Base-by-base conservation (phyloP, 2,797 vertebrate species). In the Rhodeus uyekii region DNA sequence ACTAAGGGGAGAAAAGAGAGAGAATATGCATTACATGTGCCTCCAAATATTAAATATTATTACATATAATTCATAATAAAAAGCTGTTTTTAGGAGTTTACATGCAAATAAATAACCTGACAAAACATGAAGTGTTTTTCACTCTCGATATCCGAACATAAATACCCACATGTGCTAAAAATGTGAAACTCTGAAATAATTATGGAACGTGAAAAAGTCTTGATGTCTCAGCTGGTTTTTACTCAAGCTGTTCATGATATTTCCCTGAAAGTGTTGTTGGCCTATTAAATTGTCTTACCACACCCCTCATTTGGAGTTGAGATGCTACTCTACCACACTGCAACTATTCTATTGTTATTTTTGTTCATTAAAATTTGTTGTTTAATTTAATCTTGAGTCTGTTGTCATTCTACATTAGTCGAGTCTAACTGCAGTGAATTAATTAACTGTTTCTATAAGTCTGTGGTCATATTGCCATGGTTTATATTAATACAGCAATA, bases 281-380 rank as follows among this genome's bases (percentile, higher is more conserved):
- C 19, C n/a, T 72, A 19, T 42, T 76, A 60, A 60, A n/a, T n/a
- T n/a, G n/a, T n/a, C n/a, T n/a, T n/a, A n/a, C n/a, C n/a, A n/a
- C n/a, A n/a, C n/a, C n/a, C n/a, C 53, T 60, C 36, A 74, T 60
- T 60, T 76, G 22, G 22, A 27, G 72, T 39, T 42, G 8, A 27
- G 36, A 29, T 75, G 34, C 34, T 36, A 18, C 13, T 58, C n/a
- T 39, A 12, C 8, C 34, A 38, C 46, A 36, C 32, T 16, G 27
- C 46, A n/a, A 34, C 50, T 60, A n/a, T 24, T 19, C 58, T 76
- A n/a, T 76, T 60, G 5, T 60, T 75, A 60, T 60, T 60, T 75
- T 42, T 27, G 29, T n/a, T 8, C n/a, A 75, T 75, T 75, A 42
- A 27, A 39, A 42, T 42, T 6, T 13, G 44, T 60, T 10, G 73